Percentiles rank a stretch among this genome's conserved stretches.
Evolutionary conservation across 2,888 invertebrate species (phyloP).

Genomic region (Endotricha flammealis): DNA sequence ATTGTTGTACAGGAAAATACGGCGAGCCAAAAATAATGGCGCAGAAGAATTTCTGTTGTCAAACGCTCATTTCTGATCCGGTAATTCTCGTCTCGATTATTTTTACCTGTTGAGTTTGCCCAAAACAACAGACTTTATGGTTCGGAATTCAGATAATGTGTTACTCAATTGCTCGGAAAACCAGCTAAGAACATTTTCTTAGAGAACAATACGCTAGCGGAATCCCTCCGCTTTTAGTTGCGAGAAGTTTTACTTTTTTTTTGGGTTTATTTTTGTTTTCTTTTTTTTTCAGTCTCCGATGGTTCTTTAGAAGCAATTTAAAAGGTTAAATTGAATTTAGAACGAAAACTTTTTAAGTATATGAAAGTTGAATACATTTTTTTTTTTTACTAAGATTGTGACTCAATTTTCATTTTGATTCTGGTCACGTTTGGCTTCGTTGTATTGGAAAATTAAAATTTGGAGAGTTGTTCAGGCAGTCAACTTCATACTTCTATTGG

Average conservation of each 20-base stretch:
- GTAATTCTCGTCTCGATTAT: conserved; percentile 41
- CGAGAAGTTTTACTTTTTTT: background rate
- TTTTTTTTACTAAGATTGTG: too few species aligned
- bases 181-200: conserved; percentile 5
- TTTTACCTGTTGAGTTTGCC: conserved; percentile 52
- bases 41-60: conserved; percentile 36
- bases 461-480: too few species aligned
- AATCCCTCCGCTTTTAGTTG: background rate
- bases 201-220: conserved; percentile 1
- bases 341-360: too few species aligned
- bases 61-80: conserved; percentile 24
- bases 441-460: too few species aligned
- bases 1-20: conserved; percentile 38
- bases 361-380: too few species aligned
- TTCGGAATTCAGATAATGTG: conserved; percentile 41
- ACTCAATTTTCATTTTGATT: too few species aligned
- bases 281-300: background rate
- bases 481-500: too few species aligned
- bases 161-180: conserved; percentile 10
- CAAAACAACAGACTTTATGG: conserved; percentile 41
- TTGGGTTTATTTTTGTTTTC: background rate
- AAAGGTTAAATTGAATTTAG: background rate
- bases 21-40: conserved; percentile 14
- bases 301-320: background rate
- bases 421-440: too few species aligned